These are phyloP conservation scores for Eristalis tenax DNA, from an alignment of 2,888 invertebrate genomes.

Conservation along the genomic window DNA sequence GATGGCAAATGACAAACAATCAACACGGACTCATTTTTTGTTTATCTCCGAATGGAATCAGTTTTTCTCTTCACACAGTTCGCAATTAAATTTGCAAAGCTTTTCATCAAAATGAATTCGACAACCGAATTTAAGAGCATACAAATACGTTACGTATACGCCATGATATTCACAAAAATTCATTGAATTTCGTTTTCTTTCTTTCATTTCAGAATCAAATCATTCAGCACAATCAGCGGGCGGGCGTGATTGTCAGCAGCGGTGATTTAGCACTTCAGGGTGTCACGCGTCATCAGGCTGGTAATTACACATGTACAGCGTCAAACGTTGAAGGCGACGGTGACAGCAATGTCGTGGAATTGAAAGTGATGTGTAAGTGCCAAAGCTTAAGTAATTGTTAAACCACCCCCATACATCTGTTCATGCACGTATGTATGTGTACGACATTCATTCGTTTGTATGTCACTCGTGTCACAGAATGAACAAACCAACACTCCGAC, in stretches of 20 bases:
- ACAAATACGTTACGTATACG: not conserved
- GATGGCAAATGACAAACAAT: too few relatives aligned
- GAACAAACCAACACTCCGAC: not conserved
- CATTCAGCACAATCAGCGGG: slow-evolving; percentile 92
- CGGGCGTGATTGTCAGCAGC: slow-evolving; percentile 93
- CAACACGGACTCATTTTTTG: too few relatives aligned
- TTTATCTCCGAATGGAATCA: too few relatives aligned
- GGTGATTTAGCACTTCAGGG: slow-evolving; percentile 91
- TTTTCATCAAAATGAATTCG: too few relatives aligned
- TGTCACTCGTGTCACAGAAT: not conserved
- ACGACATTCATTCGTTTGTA: not conserved
- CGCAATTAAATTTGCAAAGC: too few relatives aligned
- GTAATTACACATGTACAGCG: slow-evolving; percentile 93
- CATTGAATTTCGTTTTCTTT: slow-evolving; percentile 21
- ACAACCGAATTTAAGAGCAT: too few relatives aligned
- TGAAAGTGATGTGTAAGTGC: slow-evolving; percentile 95
- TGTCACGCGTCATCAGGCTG: slow-evolving; percentile 90
- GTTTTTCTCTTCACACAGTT: too few relatives aligned
- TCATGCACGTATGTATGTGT: too few relatives aligned
- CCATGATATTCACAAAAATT: not conserved
- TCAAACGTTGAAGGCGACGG: slow-evolving; percentile 96
- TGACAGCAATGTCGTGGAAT: slow-evolving; percentile 88
- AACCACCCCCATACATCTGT: not conserved
- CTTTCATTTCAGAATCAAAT: slow-evolving; percentile 86
- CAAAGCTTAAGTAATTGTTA: slow-evolving; percentile 17